Conservation (phyloP, 2,888 invertebrate species). For the Ochropleura leucogaster region DNA sequence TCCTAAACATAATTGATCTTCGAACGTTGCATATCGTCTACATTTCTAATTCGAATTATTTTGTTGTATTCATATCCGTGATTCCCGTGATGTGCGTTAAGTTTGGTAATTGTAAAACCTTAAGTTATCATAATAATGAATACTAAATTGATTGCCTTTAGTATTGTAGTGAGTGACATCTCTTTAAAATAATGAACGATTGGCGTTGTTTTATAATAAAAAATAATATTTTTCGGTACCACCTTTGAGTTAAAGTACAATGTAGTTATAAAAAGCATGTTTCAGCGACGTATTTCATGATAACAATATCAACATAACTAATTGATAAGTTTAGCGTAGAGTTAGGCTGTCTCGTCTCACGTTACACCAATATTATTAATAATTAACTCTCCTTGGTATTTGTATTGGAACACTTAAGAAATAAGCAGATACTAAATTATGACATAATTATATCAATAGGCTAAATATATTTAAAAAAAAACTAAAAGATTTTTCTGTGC, state of each 20-base stretch:
- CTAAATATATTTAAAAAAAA: constrained; percentile 75
- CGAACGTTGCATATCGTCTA: constrained; percentile 90
- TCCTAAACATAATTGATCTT: constrained; percentile 83
- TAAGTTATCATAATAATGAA: constrained; percentile 85
- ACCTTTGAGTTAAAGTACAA: constrained; percentile 90
- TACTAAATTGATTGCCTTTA: constrained; percentile 83
- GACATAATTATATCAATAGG: constrained; percentile 89
- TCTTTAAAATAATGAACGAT: constrained; percentile 84
- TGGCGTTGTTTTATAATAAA: constrained; percentile 84
- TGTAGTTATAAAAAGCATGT: constrained; percentile 86
- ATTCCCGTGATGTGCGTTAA: constrained; percentile 84
- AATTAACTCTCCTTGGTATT: constrained; percentile 82
- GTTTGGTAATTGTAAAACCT: constrained; percentile 82
- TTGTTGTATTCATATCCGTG: constrained; percentile 87
- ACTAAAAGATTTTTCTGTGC: constrained; percentile 84
- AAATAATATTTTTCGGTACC: constrained; percentile 89
- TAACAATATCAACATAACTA: constrained; percentile 85
- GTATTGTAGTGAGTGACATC: constrained; percentile 85
- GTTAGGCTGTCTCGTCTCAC: constrained; percentile 87
- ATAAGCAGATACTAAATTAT: constrained; percentile 86
- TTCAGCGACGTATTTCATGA: constrained; percentile 85
- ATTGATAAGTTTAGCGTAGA: constrained; percentile 85
- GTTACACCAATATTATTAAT: constrained; percentile 83
- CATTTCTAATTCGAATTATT: constrained; percentile 89
- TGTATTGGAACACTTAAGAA: constrained; percentile 85